Evolutionary conservation across 2,797 vertebrate genomes (phyloP).

Genomic region (Thamnophis elegans): DNA sequence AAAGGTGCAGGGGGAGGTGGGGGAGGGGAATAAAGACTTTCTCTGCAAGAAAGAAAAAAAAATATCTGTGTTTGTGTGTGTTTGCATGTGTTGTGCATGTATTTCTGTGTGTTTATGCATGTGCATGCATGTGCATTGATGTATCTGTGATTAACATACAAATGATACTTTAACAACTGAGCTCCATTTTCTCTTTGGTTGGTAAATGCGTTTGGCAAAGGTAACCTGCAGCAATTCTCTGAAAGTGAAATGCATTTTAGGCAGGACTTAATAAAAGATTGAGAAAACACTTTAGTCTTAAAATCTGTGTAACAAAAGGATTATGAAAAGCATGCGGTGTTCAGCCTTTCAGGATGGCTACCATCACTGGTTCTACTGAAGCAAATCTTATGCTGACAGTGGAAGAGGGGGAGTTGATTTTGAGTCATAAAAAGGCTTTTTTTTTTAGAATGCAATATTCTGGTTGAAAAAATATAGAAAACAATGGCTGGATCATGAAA

Average conservation of each 20-base stretch:
- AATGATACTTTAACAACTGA: neutral
- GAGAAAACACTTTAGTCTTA: neutral
- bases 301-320: neutral
- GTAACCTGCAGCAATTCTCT: neutral
- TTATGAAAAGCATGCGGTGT: neutral
- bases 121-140: neutral
- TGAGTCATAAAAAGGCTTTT: neutral
- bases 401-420: neutral
- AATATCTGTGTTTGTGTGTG: neutral
- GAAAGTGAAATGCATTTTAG: neutral
- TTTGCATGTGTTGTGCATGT: too few relatives aligned
- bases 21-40: neutral
- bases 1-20: slow-evolving; percentile 36
- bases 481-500: neutral
- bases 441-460: neutral
- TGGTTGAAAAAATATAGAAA: neutral
- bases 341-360: neutral
- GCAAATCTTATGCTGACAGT: neutral
- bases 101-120: neutral
- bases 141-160: neutral
- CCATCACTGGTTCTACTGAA: neutral
- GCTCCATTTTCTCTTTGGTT: neutral
- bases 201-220: neutral
- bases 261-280: neutral
- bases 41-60: neutral